phyloP scores from a whole-genome alignment of 2,888 invertebrate genomes.

The Conistra vaccinii region DNA sequence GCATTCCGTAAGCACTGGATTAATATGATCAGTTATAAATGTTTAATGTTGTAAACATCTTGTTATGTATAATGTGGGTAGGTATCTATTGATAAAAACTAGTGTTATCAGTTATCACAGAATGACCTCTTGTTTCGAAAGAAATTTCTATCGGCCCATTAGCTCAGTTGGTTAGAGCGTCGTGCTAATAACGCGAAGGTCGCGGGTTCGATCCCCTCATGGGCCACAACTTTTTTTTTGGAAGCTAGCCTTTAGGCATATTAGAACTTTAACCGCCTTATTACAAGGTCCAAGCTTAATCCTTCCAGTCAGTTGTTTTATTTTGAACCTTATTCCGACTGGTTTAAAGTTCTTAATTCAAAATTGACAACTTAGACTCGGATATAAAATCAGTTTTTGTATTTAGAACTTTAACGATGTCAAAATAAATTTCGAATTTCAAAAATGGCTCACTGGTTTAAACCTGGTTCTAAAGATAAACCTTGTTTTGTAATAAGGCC shows the following conservation, averaged over 20 bases:
- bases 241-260: neutral
- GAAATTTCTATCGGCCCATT: slow-evolving; percentile 17
- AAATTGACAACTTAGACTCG: no score
- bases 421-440: no score
- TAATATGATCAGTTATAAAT: slow-evolving; percentile 3
- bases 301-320: no score
- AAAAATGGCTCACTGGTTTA: no score
- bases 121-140: neutral
- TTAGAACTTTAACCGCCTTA: no score
- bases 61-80: slow-evolving; percentile 70
- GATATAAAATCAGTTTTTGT: no score
- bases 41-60: slow-evolving; percentile 2
- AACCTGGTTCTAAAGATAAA: no score
- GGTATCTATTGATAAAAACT: slow-evolving; percentile 71
- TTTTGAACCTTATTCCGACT: no score
- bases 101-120: neutral
- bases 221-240: slow-evolving; percentile 24
- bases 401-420: no score
- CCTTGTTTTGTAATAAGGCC: no score
- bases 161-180: slow-evolving; percentile 65
- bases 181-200: slow-evolving; percentile 65
- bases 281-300: no score
- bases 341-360: no score
- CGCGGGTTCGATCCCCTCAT: slow-evolving; percentile 66
- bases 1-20: neutral